A percentile compares a stretch with the other conserved stretches of the same genome.
phyloP scores from a whole-genome alignment of 2,797 vertebrate species.

The Lepidocolaptes lacrymiger region DNA sequence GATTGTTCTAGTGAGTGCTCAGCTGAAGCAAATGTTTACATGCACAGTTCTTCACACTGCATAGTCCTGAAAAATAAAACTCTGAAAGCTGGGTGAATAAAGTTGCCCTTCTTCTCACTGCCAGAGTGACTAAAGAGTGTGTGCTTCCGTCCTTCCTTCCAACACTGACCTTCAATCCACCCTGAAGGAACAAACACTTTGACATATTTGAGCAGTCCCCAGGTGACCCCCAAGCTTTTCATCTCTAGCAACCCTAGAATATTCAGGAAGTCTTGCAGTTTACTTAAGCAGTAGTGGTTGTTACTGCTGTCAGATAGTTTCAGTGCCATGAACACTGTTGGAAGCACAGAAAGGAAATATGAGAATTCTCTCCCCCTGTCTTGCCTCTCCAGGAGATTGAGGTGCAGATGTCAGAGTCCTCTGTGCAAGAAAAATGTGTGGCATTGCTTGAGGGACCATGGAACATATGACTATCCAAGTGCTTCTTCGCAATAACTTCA shows the following conservation, averaged over 20 bases:
- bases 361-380: background rate
- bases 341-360: background rate
- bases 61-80: background rate
- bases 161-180: background rate
- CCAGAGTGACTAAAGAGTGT: too few species aligned
- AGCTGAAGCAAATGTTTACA: background rate
- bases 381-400: background rate
- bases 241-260: background rate
- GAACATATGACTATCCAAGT: background rate
- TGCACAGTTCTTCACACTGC: background rate
- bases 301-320: background rate
- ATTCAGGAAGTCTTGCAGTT: background rate
- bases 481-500: background rate
- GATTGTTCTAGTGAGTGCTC: background rate
- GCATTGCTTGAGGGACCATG: background rate
- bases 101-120: background rate
- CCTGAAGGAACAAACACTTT: background rate
- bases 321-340: background rate
- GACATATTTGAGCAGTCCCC: background rate
- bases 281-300: background rate
- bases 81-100: background rate
- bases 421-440: background rate
- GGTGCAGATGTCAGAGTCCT: background rate
- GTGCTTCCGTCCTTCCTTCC: background rate
- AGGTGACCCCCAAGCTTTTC: background rate